These are phyloP conservation scores for Drosophila ustulata DNA, from an alignment of 2,888 invertebrate genomes.

Conservation along the genomic window DNA sequence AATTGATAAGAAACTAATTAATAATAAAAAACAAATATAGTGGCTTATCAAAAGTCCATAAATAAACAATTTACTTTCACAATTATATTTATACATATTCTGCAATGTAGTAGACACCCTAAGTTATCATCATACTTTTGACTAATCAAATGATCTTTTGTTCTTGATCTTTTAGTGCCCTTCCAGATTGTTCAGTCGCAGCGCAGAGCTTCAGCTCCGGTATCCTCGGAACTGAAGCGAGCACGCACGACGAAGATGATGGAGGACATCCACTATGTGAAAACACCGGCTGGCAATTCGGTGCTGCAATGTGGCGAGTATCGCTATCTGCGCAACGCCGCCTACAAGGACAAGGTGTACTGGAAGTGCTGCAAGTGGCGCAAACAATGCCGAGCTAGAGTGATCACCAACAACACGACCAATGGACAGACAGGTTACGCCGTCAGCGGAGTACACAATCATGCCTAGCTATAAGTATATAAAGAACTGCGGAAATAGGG, in stretches of 20 bases:
- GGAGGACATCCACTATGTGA: slow-evolving; percentile 77
- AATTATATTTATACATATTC: slow-evolving; percentile 5
- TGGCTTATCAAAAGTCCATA: slow-evolving; percentile 7
- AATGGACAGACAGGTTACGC: slow-evolving; percentile 58
- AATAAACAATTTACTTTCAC: slow-evolving; percentile 4
- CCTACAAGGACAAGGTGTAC: slow-evolving; percentile 84
- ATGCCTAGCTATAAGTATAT: slow-evolving; percentile 55
- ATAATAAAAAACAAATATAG: slow-evolving; percentile 30
- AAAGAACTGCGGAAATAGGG: not conserved
- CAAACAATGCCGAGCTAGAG: slow-evolving; percentile 83
- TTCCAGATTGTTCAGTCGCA: slow-evolving; percentile 35
- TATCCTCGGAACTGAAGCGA: slow-evolving; percentile 58
- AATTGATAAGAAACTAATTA: slow-evolving; percentile 30
- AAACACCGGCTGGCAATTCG: slow-evolving; percentile 83
- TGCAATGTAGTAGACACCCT: not conserved
- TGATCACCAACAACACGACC: slow-evolving; percentile 81
- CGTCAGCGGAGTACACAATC: slow-evolving; percentile 84
- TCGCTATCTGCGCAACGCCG: slow-evolving; percentile 84
- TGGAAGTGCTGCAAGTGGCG: slow-evolving; percentile 86
- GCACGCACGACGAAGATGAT: slow-evolving; percentile 70
- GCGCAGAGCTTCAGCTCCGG: slow-evolving; percentile 15
- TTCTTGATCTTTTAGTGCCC: slow-evolving; percentile 45
- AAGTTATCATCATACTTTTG: not conserved
- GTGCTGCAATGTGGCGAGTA: slow-evolving; percentile 83
- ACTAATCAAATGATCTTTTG: slow-evolving; percentile 1